Evolutionary conservation across 2,113 vertebrate genomes (phyloP).

Genomic region (Hippotragus niger): DNA sequence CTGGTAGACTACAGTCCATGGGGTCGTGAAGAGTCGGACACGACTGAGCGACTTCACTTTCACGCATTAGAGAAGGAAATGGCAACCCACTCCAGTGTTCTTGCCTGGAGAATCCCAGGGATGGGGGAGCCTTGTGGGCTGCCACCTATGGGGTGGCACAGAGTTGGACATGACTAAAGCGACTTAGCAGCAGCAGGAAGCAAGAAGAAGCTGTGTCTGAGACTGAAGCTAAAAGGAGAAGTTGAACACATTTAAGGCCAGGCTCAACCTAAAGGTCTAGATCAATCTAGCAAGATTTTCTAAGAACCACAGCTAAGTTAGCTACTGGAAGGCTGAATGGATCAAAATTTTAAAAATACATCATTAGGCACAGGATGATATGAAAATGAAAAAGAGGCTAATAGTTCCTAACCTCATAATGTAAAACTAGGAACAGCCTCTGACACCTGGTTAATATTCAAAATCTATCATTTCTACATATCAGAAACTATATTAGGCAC

Average conservation of each 20-base stretch:
- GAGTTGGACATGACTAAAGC: no score
- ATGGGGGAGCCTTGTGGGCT: no score
- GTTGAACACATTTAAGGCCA: neutral
- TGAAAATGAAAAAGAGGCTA: neutral
- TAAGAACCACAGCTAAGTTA: neutral
- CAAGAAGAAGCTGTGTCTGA: neutral
- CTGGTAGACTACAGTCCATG: no score
- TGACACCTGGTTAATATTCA: neutral
- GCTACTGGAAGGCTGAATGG: neutral
- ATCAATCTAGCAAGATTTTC: neutral
- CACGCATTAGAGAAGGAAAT: no score
- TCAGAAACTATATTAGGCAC: neutral
- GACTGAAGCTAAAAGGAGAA: no score
- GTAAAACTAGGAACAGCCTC: neutral
- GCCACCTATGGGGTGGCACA: accelerated
- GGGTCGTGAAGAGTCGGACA: accelerated
- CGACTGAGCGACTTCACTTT: no score
- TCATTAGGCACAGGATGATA: neutral
- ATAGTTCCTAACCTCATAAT: neutral
- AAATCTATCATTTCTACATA: neutral
- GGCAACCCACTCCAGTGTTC: no score
- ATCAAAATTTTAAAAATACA: neutral
- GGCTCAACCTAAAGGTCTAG: neutral
- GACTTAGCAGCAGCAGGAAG: neutral
- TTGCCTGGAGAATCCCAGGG: no score